Base-by-base conservation (phyloP, 2,113 vertebrate species). In the Sylvia atricapilla region DNA sequence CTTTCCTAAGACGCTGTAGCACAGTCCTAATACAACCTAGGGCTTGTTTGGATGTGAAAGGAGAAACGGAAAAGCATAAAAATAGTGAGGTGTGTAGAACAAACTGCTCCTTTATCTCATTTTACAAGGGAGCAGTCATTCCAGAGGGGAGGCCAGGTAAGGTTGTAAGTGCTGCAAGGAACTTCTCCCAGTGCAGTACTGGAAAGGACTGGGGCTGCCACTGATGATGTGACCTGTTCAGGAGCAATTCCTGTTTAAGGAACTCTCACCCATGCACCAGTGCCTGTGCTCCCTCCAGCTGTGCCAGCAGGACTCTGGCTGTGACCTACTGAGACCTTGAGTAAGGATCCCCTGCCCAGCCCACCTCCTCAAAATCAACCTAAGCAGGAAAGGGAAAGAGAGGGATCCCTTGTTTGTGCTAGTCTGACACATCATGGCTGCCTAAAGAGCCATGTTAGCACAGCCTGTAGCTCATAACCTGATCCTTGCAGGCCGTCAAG, bases 41-140 rank as follows among this genome's bases (percentile, higher is more conserved):
- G n/a, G 47, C 64, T 73, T 47, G 9, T 41, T 77, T 13, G 52
- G 25, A 24, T 46, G 31, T 6, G 37, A 43, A 58, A 72, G 63
- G 64, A 91, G 30, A 69, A 89, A 74, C 6, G 23, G 6, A 25
- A 67, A 88, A 37, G 47, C 62, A 44, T 46, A 27, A 50, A 68
- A 53, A n/a, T 0, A 1, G n/a, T 33, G n/a, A 52, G 10, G 25
- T 4, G 37, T 50, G 2, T 22, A 74, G 58, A 14, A 15, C 22
- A n/a, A 87, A 47, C 15, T 23, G 28, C 25, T 89, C 21, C 44
- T 77, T 78, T 24, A 55, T n/a, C 39, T 25, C 14, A 8, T 43
- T 90, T 86, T 33, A 39, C 49, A 46, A 30, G 55, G 50, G 2
- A 84, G 20, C 3, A 13, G 24, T 60, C 21, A 15, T 56, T 74